Evolutionary conservation across 64 coral and sea anemone genomes (phyloP).

Genomic region (Dendrophyllia cribrosa): DNA sequence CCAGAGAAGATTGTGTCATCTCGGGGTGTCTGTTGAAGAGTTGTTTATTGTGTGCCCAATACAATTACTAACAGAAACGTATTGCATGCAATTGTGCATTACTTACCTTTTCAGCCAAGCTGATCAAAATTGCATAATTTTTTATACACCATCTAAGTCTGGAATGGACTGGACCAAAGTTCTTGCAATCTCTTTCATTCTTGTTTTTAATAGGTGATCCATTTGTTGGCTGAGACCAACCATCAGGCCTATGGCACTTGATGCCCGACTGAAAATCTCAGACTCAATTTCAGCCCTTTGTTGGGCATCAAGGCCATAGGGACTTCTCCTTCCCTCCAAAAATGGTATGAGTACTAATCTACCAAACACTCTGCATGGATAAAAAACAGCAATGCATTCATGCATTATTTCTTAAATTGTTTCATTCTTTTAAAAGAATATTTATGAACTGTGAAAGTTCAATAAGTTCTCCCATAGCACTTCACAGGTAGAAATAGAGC

Average conservation of each 20-base stretch:
- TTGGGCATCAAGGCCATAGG: conserved; percentile 14
- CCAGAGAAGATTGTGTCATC: too few species aligned
- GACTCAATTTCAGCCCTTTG: background rate
- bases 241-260: conserved; percentile 12
- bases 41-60: too few species aligned
- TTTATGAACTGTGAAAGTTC: too few species aligned
- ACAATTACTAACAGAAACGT: too few species aligned
- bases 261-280: background rate
- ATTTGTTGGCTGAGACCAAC: conserved; percentile 2
- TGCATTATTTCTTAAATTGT: too few species aligned
- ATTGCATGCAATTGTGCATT: too few species aligned
- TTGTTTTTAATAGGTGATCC: background rate
- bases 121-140: background rate
- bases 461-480: too few species aligned
- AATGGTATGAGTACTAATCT: conserved; percentile 35
- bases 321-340: conserved; percentile 30
- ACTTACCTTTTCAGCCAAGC: conserved; percentile 59
- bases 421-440: too few species aligned
- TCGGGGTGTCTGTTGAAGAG: too few species aligned
- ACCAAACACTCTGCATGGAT: conserved; percentile 17
- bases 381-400: too few species aligned
- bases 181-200: background rate
- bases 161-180: background rate
- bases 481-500: too few species aligned
- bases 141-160: conserved; percentile 9